Evolutionary conservation across 1,140 invertebrate species (phyloP).

Genomic region (Drosophila rhopaloa): DNA sequence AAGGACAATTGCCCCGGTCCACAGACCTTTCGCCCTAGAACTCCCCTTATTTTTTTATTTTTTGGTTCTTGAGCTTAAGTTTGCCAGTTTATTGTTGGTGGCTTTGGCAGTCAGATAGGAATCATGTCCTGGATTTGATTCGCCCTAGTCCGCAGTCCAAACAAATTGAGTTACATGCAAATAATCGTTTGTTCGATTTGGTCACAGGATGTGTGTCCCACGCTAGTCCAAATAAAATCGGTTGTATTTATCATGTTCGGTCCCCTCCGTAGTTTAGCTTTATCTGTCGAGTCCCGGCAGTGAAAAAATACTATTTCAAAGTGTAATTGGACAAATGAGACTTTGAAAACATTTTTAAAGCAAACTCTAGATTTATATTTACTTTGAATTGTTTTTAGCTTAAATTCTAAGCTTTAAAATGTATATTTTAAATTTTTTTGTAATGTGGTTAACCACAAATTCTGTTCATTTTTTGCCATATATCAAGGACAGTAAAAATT

Average conservation of each 20-base stretch:
- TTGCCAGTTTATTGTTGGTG: conserved; percentile 28
- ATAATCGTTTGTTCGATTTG: conserved; percentile 73
- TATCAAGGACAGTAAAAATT: background rate
- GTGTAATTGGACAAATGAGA: background rate
- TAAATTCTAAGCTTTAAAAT: background rate
- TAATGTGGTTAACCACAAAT: background rate
- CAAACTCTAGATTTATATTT: background rate
- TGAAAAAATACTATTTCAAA: conserved; percentile 6
- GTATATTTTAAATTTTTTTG: background rate
- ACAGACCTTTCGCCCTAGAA: background rate
- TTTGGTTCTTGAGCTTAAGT: conserved; percentile 37
- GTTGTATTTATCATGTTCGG: conserved; percentile 46
- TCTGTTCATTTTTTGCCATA: conserved; percentile 1
- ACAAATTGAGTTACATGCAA: conserved; percentile 77
- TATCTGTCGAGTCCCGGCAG: conserved; percentile 10
- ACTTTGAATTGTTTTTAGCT: too few species aligned
- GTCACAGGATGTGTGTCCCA: conserved; percentile 35
- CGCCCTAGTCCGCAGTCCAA: conserved; percentile 39
- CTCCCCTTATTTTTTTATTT: too few species aligned
- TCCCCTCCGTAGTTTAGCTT: background rate
- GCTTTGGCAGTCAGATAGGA: conserved; percentile 33
- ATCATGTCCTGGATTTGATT: conserved; percentile 59
- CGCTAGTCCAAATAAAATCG: conserved; percentile 49
- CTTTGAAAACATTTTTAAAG: background rate
- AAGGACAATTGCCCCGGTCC: conserved; percentile 59